Conservation (phyloP, 2,113 vertebrate species). For the Platysternon megacephalum region DNA sequence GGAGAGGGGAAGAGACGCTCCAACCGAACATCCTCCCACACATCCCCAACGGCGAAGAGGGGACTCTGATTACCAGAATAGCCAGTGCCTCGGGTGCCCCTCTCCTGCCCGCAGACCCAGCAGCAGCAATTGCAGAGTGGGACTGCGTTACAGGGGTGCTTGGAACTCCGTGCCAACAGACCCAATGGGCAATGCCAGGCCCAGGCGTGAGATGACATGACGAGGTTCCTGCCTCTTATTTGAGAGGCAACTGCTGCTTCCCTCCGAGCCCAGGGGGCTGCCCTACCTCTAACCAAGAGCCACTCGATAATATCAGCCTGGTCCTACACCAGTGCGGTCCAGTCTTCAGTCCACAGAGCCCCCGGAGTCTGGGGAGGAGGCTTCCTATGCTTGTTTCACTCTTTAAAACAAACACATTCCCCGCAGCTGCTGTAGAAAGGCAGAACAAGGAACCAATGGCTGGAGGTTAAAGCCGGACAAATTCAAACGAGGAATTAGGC, state of each 20-base stretch:
- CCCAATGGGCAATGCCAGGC: rapidly evolving
- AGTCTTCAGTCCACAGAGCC: not conserved
- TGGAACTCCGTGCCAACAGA: rapidly evolving
- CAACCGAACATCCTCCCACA: rapidly evolving
- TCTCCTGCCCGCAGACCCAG: not conserved
- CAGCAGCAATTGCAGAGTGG: not conserved
- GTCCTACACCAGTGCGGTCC: too few species aligned
- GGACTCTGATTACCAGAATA: not conserved
- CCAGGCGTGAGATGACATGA: not conserved
- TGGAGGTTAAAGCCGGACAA: not conserved
- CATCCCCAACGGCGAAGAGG: not conserved
- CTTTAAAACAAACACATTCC: not conserved
- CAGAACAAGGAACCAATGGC: too few species aligned
- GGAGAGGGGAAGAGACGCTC: rapidly evolving
- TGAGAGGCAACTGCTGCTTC: not conserved
- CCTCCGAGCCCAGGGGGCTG: not conserved
- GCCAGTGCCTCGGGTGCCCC: not conserved
- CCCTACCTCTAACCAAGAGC: not conserved
- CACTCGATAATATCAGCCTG: not conserved
- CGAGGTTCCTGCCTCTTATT: rapidly evolving
- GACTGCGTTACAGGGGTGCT: not conserved
- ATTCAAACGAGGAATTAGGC: not conserved
- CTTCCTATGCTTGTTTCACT: not conserved
- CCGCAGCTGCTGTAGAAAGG: not conserved
- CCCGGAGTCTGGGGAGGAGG: too few species aligned